These are phyloP conservation scores for Azemiops feae DNA, from an alignment of 2,113 vertebrate genomes.

Conservation along the genomic window DNA sequence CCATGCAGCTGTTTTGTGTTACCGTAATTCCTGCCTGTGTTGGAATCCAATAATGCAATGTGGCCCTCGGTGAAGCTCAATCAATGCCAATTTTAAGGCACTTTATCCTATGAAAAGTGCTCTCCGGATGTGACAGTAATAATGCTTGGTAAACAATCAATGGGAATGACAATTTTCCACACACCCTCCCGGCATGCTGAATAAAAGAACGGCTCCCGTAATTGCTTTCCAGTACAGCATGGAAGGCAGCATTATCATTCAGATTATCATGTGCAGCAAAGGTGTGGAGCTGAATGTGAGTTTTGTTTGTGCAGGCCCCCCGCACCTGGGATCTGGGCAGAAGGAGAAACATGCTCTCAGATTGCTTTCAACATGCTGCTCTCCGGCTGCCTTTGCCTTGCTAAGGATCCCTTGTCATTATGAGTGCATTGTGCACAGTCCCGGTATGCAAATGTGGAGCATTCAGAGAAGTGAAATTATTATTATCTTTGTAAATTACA, in stretches of 20 bases:
- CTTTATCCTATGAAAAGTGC: not conserved
- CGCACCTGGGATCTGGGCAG: constrained; percentile 70
- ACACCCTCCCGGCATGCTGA: constrained; percentile 15
- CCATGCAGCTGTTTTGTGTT: not conserved
- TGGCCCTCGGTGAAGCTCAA: not conserved
- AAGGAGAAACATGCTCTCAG: constrained; percentile 66
- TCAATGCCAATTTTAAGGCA: not conserved
- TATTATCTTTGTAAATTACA: constrained; percentile 83
- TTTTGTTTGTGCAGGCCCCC: constrained; percentile 47
- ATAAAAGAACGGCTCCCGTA: constrained; percentile 43
- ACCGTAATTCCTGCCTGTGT: not conserved
- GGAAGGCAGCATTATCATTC: constrained; percentile 37
- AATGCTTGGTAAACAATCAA: constrained; percentile 18
- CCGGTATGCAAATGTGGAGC: constrained; percentile 80
- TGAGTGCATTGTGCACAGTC: constrained; percentile 79
- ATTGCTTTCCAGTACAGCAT: constrained; percentile 35
- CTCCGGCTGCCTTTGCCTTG: constrained; percentile 67
- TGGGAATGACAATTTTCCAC: constrained; percentile 48
- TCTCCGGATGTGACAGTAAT: not conserved
- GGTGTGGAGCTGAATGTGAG: constrained; percentile 52
- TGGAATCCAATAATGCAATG: not conserved
- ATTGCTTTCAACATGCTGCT: constrained; percentile 69
- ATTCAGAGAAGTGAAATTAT: constrained; percentile 83
- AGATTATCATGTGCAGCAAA: constrained; percentile 38
- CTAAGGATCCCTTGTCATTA: constrained; percentile 78